Evolutionary conservation across 37 sponge, comb jelly and placozoan genomes (phyloP), one percentile per base, ranked within the genome.

Genomic region (Halisarca cf. caerulea): DNA sequence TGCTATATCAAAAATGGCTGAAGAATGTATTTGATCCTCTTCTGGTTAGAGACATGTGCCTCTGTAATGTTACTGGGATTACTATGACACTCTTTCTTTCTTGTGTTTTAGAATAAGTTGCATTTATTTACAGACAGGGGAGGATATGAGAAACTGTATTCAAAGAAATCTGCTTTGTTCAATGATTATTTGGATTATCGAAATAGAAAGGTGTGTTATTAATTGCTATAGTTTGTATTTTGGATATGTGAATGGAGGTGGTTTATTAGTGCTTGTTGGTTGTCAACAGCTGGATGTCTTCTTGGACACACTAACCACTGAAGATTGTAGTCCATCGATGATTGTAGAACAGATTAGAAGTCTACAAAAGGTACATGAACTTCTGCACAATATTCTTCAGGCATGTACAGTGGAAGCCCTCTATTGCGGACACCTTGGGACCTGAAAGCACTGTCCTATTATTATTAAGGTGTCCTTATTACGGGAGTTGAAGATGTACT

Each of bases 1-100:
- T 88, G 89, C 84, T 94, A 14, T 91, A 91, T 43, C 47, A 91
- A 53, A 91, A 94, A 60, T 94, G 94, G 94, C 75, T 42, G 17
- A 80, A 80, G 44, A 59, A 82, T 4, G 94, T 94, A 20, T 94
- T 91, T 58, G 70, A 34, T 30, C 92, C 92, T 21, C 37, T 94
- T 23, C 86, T 88, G 33, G 42, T 83, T 5, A 51, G 23, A n/a
- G n/a, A n/a, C n/a, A n/a, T n/a, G n/a, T n/a, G n/a, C n/a, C n/a
- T n/a, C n/a, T n/a, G n/a, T n/a, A n/a, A n/a, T n/a, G n/a, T n/a
- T n/a, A n/a, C n/a, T n/a, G n/a, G n/a, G n/a, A n/a, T n/a, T n/a
- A n/a, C n/a, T n/a, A n/a, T n/a, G n/a, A n/a, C n/a, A n/a, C n/a
- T n/a, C n/a, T n/a, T n/a, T n/a, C n/a, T n/a, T n/a, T n/a, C n/a